Evolutionary conservation across 2,113 vertebrate species (phyloP), one percentile per base, ranked within the genome.

Genomic region (Parus major): DNA sequence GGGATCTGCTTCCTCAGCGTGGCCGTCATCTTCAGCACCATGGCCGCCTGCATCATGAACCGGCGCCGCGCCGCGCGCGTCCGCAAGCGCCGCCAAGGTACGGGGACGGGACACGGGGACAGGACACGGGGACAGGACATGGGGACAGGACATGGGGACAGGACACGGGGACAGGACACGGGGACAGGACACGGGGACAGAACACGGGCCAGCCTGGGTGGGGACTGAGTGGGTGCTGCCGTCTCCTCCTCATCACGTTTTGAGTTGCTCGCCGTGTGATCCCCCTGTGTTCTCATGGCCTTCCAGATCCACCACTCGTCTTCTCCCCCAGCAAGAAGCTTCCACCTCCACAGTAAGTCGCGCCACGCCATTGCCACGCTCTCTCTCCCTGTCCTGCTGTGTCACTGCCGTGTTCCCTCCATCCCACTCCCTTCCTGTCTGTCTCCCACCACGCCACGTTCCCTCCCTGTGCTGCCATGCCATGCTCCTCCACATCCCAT

Each of bases 1-100:
- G 99, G 99, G 5, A 97, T 98, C 93, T 99, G 99, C 96, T 99
- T 99, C 96, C 98, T 99, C 86, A 98, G 98, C 69, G 96, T 98
- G 77, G 98, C 99, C 3, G 97, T 99, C 82, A 92, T 99, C 85
- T 98, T 99, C 76, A 99, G 99, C 69, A 88, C 99, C 85, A 95
- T 98, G 95, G 98, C 98, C 0, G 99, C 98, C 20, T 99, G 99
- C 96, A 91, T 98, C 88, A 99, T 99, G 98, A 99, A 98, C 94
- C 98, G 98, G n/a, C 98, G 98, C 77, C 97, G 98, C 20, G 97
- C 95, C 1, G 94, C 86, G 0, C 98, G 97, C 28, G 11, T 94
- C 56, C 96, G 57, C 24, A 98, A 98, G 71, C 97, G 98, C 41
- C 96, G 92, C 68, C 98, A 96, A 97, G 98, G 98, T 98, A 97